These are phyloP conservation scores for Aleiodes sp. DNA, from an alignment of 1,140 invertebrate genomes.

Conservation along the genomic window DNA sequence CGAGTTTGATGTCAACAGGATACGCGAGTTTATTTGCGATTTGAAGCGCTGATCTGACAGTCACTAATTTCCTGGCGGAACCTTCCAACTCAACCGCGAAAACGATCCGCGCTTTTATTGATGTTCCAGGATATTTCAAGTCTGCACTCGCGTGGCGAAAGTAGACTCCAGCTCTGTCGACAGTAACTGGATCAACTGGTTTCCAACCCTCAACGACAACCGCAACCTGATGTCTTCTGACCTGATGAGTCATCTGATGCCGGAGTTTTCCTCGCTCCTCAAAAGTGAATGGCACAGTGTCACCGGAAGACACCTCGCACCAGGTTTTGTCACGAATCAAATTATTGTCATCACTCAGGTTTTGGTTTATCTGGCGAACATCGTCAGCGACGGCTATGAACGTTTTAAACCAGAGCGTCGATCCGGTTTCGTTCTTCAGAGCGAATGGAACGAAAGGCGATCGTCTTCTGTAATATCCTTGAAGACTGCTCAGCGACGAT, in stretches of 20 bases:
- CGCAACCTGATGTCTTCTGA: slow-evolving; percentile 84
- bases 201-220: slow-evolving; percentile 92
- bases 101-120: slow-evolving; percentile 76
- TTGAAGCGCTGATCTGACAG: slow-evolving; percentile 89
- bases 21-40: slow-evolving; percentile 81
- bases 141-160: slow-evolving; percentile 81
- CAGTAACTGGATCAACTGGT: slow-evolving; percentile 85
- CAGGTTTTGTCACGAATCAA: slow-evolving; percentile 69
- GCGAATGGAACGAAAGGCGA: slow-evolving; percentile 93
- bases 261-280: slow-evolving; percentile 80
- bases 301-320: slow-evolving; percentile 75
- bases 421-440: slow-evolving; percentile 89
- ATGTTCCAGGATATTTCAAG: slow-evolving; percentile 35
- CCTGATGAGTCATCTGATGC: slow-evolving; percentile 82
- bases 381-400: slow-evolving; percentile 71
- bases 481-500: slow-evolving; percentile 53
- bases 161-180: slow-evolving; percentile 95
- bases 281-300: slow-evolving; percentile 84
- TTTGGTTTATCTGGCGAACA: slow-evolving; percentile 45
- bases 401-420: slow-evolving; percentile 83
- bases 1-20: slow-evolving; percentile 76
- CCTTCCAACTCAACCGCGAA: slow-evolving; percentile 91
- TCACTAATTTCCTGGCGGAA: slow-evolving; percentile 93
- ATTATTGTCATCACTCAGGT: slow-evolving; percentile 42
- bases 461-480: slow-evolving; percentile 73